Base-by-base conservation (phyloP, 2,888 invertebrate species). In the Seira musarum region DNA sequence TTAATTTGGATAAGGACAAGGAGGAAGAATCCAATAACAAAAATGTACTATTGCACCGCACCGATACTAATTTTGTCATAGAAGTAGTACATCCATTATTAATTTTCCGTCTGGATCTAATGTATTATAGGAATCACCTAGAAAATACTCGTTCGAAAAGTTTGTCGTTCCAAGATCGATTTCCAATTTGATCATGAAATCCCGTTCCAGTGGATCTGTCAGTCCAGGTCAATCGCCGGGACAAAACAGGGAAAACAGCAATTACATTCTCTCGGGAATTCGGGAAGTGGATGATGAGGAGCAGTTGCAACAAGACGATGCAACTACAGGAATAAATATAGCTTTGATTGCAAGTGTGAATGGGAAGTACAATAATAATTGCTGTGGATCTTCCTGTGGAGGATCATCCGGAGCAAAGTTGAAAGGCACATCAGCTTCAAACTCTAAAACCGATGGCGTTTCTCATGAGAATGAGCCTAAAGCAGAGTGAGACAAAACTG, bases 141-240 rank as follows among this genome's bases (percentile, higher is more conserved):
- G 53, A 8, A 30, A 61, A 21, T 40, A 35, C 30, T 72, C 72
- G 10, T 67, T 68, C 8, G 79, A 79, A 79, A 79, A 72, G 68
- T 73, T 79, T 68, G 73, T 69, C n/a, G 61, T 73, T 40, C 72
- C 79, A 35, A 79, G 72, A 73, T 79, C 79, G 73, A 79, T 79
- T 73, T 79, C 79, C 73, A 79, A 79, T 79, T 73, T 79, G 68
- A 72, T 72, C 79, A 72, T 79, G 79, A 73, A 81, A 76, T 81
- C 81, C 76, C 75, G 82, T 71, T 79, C 73, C 67, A 79, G 79
- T 64, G 73, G 79, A 68, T 73, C 79, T 21, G 79, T 79, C 67
- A 73, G 73, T 68, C 79, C 79, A 8, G 2, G n/a, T 3, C 53
- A 53, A 64, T 22, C 57, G 53, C 67, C 78, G 66, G 71, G 67